Conservation (phyloP, 2,113 vertebrate species). For the Notiomystis cincta region DNA sequence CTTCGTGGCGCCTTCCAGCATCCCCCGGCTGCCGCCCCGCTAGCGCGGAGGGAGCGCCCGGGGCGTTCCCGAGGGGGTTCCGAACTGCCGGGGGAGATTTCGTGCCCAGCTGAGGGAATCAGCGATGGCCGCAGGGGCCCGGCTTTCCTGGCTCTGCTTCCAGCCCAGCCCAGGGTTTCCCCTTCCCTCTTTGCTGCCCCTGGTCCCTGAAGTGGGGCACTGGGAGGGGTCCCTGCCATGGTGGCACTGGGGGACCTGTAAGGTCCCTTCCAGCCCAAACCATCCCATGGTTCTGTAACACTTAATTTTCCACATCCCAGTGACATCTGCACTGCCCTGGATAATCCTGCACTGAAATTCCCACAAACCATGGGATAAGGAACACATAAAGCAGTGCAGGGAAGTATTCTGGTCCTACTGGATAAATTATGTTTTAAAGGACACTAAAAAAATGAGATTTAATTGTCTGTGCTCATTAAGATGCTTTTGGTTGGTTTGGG, state of each 20-base stretch:
- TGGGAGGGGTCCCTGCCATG: neutral
- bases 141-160: neutral
- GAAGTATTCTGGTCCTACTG: neutral
- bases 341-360: neutral
- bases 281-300: too few relatives aligned
- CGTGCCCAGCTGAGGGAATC: neutral
- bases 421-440: neutral
- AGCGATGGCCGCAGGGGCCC: accelerated
- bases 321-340: accelerated
- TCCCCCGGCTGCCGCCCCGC: neutral
- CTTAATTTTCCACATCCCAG: neutral
- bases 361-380: neutral
- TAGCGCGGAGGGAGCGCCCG: neutral
- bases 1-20: neutral
- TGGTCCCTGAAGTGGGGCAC: too few relatives aligned
- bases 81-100: neutral
- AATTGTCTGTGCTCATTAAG: neutral
- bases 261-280: neutral
- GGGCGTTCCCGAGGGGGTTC: neutral
- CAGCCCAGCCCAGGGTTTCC: neutral
- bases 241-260: neutral
- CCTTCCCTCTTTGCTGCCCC: neutral
- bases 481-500: neutral
- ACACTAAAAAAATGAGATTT: neutral
- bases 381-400: neutral